A percentile compares a stretch with the other conserved stretches of the same genome.
phyloP scores from a whole-genome alignment of 2,797 vertebrate species.

The Bradypodion ventrale region DNA sequence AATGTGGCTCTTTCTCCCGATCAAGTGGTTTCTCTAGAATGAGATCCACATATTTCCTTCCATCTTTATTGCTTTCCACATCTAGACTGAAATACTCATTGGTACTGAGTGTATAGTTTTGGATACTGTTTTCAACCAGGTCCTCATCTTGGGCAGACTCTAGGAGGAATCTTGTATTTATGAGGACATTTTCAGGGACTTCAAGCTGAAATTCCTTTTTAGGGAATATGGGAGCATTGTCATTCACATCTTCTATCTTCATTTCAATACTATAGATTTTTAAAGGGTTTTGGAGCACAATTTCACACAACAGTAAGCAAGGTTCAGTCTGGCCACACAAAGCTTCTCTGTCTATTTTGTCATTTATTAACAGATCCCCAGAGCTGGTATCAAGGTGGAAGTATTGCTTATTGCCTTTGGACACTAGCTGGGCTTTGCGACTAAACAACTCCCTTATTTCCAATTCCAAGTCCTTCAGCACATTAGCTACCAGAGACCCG shows the following conservation, averaged over 20 bases:
- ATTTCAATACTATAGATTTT: slow-evolving; percentile 64
- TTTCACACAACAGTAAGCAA: slow-evolving; percentile 65
- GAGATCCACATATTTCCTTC: slow-evolving; percentile 60
- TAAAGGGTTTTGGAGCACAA: slow-evolving; percentile 67
- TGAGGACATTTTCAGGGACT: slow-evolving; percentile 71
- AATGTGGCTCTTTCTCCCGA: slow-evolving; percentile 62
- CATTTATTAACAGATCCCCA: slow-evolving; percentile 60
- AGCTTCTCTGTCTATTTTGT: slow-evolving; percentile 65
- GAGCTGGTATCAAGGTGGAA: slow-evolving; percentile 47
- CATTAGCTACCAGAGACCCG: too few relatives aligned
- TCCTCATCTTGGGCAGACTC: slow-evolving; percentile 74
- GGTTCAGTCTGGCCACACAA: slow-evolving; percentile 57
- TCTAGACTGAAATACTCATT: slow-evolving; percentile 66
- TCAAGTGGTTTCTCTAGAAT: slow-evolving; percentile 61
- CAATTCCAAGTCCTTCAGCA: slow-evolving; percentile 48
- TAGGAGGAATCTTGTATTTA: slow-evolving; percentile 73
- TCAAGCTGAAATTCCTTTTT: slow-evolving; percentile 63
- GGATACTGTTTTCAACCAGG: slow-evolving; percentile 63
- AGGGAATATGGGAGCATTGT: slow-evolving; percentile 65
- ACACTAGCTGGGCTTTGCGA: slow-evolving; percentile 45
- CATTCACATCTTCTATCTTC: slow-evolving; percentile 42
- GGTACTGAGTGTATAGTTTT: slow-evolving; percentile 63
- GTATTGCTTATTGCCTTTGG: slow-evolving; percentile 51
- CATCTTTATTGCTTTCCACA: slow-evolving; percentile 46
- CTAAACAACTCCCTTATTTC: slow-evolving; percentile 15